These are phyloP conservation scores for Drosophila buzzatii DNA, from an alignment of 2,888 invertebrate species.

Conservation along the genomic window DNA sequence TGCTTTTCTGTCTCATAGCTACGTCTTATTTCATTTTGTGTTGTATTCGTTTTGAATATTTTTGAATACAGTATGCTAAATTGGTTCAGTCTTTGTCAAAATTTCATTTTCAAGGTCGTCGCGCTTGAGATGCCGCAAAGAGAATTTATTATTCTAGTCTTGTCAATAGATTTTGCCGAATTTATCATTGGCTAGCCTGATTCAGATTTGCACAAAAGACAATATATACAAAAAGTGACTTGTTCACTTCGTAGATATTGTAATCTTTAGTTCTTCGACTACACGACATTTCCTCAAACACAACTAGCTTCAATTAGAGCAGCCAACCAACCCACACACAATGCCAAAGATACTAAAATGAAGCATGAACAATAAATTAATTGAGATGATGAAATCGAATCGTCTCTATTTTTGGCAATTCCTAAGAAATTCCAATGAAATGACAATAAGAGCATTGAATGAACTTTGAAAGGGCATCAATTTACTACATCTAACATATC, in stretches of 20 bases:
- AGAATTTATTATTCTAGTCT: constrained; percentile 31
- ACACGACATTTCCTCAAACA: constrained; percentile 6
- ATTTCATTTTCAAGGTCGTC: constrained; percentile 49
- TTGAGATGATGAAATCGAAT: constrained; percentile 60
- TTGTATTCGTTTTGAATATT: constrained; percentile 9
- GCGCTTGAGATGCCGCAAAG: constrained; percentile 19
- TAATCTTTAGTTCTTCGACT: neutral
- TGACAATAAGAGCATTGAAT: constrained; percentile 1
- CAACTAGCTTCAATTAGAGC: constrained; percentile 10
- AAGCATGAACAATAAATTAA: constrained; percentile 32
- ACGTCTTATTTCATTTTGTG: constrained; percentile 14
- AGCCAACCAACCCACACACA: neutral
- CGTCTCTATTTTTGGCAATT: constrained; percentile 40
- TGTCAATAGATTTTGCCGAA: neutral
- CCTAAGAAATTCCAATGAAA: constrained; percentile 26
- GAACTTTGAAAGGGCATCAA: constrained; percentile 37
- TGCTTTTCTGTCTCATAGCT: constrained; percentile 1
- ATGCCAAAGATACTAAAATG: constrained; percentile 3
- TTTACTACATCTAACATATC: constrained; percentile 17
- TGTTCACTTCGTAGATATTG: neutral
- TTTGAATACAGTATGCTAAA: constrained; percentile 17
- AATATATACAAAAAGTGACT: neutral
- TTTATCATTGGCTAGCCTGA: constrained; percentile 3
- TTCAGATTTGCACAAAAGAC: neutral
- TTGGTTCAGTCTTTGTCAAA: constrained; percentile 31